Evolutionary conservation across 2,113 vertebrate species (phyloP).

Genomic region (Todiramphus chloris): DNA sequence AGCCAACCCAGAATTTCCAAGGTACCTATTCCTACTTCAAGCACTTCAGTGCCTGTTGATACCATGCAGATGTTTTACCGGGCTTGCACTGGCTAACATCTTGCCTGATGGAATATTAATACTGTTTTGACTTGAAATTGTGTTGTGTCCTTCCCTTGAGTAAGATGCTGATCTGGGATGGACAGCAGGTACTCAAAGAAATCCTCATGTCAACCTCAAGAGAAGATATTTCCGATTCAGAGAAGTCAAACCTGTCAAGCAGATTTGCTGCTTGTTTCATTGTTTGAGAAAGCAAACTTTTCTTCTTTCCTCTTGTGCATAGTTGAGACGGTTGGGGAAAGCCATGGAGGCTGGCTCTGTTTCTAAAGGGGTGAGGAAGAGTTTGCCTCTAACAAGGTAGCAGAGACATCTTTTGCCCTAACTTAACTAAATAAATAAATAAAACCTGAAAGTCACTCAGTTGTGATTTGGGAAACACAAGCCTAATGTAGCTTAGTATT

Average conservation of each 20-base stretch:
- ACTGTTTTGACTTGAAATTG: not conserved
- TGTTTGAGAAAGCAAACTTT: not conserved
- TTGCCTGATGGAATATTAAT: not conserved
- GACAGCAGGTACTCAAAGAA: not conserved
- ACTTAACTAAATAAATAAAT: not conserved
- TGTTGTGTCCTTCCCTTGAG: not conserved
- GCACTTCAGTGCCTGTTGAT: not conserved
- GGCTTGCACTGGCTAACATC: not conserved
- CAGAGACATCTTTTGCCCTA: not conserved
- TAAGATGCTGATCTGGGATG: not conserved
- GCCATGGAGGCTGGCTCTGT: not conserved
- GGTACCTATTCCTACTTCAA: not conserved
- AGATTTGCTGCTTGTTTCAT: not conserved
- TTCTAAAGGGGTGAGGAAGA: not conserved
- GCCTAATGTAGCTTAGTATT: not conserved
- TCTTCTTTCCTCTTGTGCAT: not conserved
- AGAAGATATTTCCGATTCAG: not conserved
- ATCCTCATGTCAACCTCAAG: not conserved
- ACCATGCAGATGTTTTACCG: not conserved
- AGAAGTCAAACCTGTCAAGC: not conserved
- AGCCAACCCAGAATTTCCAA: not conserved
- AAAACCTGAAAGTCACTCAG: not conserved
- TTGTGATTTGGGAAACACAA: not conserved
- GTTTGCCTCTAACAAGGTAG: not conserved
- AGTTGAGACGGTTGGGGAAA: not conserved